These are phyloP conservation scores for Camponotus pennsylvanicus DNA, from an alignment of 1,140 invertebrate species.

Conservation along the genomic window DNA sequence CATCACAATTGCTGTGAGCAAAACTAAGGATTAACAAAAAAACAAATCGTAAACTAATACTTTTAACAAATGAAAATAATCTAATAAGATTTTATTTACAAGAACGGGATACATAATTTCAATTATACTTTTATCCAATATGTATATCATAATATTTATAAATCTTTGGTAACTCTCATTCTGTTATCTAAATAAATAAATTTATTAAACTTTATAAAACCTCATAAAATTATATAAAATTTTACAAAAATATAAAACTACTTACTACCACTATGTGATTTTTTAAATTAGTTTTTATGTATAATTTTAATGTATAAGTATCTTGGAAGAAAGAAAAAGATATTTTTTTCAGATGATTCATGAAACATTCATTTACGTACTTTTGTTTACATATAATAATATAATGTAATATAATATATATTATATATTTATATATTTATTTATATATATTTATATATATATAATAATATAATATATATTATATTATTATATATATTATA, in stretches of 20 bases:
- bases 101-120: background rate
- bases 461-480: too few species aligned
- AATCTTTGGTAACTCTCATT: background rate
- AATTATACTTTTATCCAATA: background rate
- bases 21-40: background rate
- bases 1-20: background rate
- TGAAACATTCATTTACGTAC: too few species aligned
- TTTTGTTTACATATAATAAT: too few species aligned
- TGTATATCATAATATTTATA: background rate
- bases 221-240: too few species aligned
- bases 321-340: background rate
- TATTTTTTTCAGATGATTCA: background rate
- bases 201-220: background rate
- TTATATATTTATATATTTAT: too few species aligned
- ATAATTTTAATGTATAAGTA: background rate
- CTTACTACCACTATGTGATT: background rate
- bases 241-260: too few species aligned
- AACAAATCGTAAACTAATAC: background rate
- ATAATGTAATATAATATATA: too few species aligned
- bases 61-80: background rate
- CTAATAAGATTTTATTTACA: background rate
- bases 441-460: too few species aligned
- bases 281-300: background rate
- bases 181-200: background rate
- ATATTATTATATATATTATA: too few species aligned